Conservation (phyloP, 2,888 invertebrate species). For the Piscicola geometra region DNA sequence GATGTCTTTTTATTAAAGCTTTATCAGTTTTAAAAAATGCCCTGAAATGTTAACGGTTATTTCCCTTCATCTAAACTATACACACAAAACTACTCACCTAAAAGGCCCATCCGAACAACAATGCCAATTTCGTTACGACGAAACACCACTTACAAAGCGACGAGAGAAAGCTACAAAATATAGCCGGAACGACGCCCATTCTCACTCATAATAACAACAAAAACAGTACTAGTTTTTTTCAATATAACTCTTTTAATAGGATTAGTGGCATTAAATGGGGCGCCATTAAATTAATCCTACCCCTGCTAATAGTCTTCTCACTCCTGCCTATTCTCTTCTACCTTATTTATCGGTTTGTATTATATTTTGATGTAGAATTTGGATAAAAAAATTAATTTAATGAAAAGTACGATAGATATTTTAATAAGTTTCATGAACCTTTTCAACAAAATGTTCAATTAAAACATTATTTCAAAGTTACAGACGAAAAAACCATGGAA, state of each 20-base stretch:
- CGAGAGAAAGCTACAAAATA: constrained; percentile 24
- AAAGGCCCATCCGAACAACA: neutral
- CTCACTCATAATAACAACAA: neutral
- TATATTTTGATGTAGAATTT: too few relatives aligned
- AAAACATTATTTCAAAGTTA: constrained; percentile 3
- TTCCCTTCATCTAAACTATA: too few relatives aligned
- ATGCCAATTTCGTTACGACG: neutral
- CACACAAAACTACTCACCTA: too few relatives aligned
- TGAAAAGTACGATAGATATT: too few relatives aligned
- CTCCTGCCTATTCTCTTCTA: neutral
- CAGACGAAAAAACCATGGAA: neutral
- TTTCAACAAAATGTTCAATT: too few relatives aligned
- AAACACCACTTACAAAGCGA: constrained; percentile 15
- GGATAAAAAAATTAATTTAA: neutral
- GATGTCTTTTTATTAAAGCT: too few relatives aligned
- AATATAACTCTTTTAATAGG: constrained; percentile 2
- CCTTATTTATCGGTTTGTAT: constrained; percentile 6
- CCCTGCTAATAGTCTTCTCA: neutral
- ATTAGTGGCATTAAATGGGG: constrained; percentile 22
- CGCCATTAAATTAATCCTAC: neutral
- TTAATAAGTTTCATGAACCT: too few relatives aligned
- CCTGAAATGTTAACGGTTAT: too few relatives aligned
- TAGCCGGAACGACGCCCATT: neutral
- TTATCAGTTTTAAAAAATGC: too few relatives aligned
- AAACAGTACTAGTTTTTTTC: neutral